Evolutionary conservation across 2,113 vertebrate genomes (phyloP).

Genomic region (Corydoras sp.): DNA sequence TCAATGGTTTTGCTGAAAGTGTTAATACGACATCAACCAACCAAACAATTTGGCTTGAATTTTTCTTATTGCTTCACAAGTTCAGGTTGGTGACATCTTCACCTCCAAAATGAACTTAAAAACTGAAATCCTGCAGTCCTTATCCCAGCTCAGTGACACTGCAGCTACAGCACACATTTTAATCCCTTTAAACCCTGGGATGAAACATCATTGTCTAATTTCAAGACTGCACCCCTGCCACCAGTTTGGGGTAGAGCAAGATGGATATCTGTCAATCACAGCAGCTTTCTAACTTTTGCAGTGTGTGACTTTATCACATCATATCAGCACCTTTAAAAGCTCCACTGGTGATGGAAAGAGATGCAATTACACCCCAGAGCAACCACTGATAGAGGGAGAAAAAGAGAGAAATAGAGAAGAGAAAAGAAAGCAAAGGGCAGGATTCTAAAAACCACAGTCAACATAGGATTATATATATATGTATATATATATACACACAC

Average conservation of each 20-base stretch:
- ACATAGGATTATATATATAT: no score
- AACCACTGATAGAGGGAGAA: background rate
- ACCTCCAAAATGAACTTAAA: background rate
- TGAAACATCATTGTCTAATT: background rate
- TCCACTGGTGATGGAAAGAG: constrained; percentile 1
- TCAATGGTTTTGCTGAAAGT: no score
- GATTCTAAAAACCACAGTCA: background rate
- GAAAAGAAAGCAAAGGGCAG: background rate
- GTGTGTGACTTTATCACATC: constrained; percentile 4
- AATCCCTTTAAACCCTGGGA: background rate
- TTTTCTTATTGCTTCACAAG: background rate
- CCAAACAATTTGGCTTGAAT: no score
- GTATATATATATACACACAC: no score
- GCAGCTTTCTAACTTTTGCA: background rate
- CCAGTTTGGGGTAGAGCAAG: background rate
- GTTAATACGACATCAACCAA: no score
- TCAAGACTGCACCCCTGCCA: background rate
- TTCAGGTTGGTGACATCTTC: background rate
- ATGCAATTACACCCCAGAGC: constrained; percentile 4
- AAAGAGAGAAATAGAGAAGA: background rate
- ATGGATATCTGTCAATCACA: constrained; percentile 1
- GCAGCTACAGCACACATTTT: background rate
- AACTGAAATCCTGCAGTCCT: background rate
- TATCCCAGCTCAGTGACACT: background rate
- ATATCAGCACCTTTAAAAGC: background rate